Base-by-base conservation (phyloP, 2,888 invertebrate genomes). In the Pheosia tremula region DNA sequence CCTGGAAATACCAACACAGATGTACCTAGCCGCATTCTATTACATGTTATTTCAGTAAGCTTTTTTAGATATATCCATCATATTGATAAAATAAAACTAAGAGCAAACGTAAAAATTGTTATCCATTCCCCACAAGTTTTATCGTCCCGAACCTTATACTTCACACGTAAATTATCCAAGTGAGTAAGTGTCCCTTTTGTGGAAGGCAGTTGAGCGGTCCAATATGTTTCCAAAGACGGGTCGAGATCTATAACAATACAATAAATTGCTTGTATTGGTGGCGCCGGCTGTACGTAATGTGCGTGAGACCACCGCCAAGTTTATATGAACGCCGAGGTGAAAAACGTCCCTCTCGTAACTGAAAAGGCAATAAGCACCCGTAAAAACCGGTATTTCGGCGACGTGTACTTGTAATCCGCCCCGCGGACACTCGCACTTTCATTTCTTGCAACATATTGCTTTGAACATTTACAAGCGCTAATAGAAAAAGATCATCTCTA, bases 181-280 rank as follows among this genome's bases (percentile, higher is more conserved):
- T 79, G 72, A 74, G 71, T 79, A 73, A 74, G 64, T 69, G 71
- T 74, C 77, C 74, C 71, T 75, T 71, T 69, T 75, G 75, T 69
- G 68, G 67, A 64, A 67, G 68, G 68, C 74, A 78, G 78, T 84
- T 79, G 77, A 70, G 78, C 13, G 72, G 74, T 64, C 75, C 84
- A 83, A 87, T 87, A 86, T 80, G 80, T 82, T 81, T 75, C 77
- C 75, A 71, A 84, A 82, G 83, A 83, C 81, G 80, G 80, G 56
- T 56, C 56, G 74, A 78, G 82, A 88, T 88, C 87, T 86, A 87
- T 89, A 88, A 86, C 86, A 85, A 85, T 85, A 87, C 87, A 87
- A 90, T 90, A 90, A 89, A 90, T 90, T 85, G 84, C 78, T 84
- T 86, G 85, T 89, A 88, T 88, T 85, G 85, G 82, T 66, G 69